These are phyloP conservation scores for Pseudobourletiella spinata DNA, from an alignment of 1,140 invertebrate species.

Conservation along the genomic window DNA sequence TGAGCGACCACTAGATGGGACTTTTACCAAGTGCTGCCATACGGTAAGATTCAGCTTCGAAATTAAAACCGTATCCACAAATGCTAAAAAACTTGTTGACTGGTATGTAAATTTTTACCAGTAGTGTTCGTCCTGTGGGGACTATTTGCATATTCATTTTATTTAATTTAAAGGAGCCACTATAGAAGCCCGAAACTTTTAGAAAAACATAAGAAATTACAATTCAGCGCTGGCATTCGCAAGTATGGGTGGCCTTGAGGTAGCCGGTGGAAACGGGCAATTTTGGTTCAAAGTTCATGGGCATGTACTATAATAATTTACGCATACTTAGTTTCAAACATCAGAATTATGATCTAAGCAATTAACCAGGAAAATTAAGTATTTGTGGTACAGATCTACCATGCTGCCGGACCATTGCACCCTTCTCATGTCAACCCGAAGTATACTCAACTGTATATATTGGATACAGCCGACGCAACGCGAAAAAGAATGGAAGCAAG, in stretches of 20 bases:
- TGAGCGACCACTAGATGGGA: background rate
- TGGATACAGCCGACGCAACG: slow-evolving; percentile 12
- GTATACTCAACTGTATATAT: slow-evolving; percentile 36
- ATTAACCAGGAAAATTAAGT: too few relatives aligned
- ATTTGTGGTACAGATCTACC: slow-evolving; percentile 40
- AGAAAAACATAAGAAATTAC: slow-evolving; percentile 36
- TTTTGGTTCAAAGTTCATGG: slow-evolving; percentile 39
- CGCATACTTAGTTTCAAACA: too few relatives aligned
- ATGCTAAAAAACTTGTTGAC: background rate
- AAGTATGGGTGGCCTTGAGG: slow-evolving; percentile 31
- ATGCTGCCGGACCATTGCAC: slow-evolving; percentile 21
- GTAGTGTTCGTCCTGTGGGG: too few relatives aligned
- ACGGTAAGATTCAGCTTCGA: too few relatives aligned
- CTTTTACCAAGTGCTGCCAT: background rate
- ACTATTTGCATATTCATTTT: too few relatives aligned
- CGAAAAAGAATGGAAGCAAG: background rate
- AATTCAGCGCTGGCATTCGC: slow-evolving; percentile 37
- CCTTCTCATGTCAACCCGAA: slow-evolving; percentile 5
- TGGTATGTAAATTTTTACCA: too few relatives aligned
- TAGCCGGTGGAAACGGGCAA: background rate
- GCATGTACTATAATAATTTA: too few relatives aligned
- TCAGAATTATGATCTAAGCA: too few relatives aligned
- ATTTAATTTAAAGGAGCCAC: too few relatives aligned
- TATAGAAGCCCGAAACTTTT: slow-evolving; percentile 20
- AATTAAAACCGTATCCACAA: too few relatives aligned